Base-by-base conservation (phyloP, 2,797 vertebrate species). In the Syngnathus acus region DNA sequence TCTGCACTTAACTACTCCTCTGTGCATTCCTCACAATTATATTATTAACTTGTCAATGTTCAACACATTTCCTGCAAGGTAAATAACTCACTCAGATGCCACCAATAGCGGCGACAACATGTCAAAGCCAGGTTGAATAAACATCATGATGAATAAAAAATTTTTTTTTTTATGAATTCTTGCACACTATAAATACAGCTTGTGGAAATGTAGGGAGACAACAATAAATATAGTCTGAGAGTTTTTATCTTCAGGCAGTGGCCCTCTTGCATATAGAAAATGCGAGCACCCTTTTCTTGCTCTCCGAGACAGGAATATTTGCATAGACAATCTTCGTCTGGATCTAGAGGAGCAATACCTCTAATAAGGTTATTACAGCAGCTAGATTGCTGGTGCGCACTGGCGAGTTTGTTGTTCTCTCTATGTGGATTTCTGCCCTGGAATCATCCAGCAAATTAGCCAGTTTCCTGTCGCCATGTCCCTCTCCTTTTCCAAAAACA, bases 301-400 rank as follows among this genome's bases (percentile, higher is more conserved):
- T 43, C n/a, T 61, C n/a, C 37, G 8, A 39, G 37, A 39, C 37
- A 40, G 8, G 39, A 61, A 61, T 61, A 21, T 42, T 61, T 43
- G 59, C 59, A 61, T 42, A 61, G 59, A n/a, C 39, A 61, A 43
- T 61, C 59, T 61, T 13, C 13, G 59, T 61, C n/a, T 42, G 39
- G 59, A 61, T 61, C 38, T 61, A 21, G 59, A 61, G 59, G 39
- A 61, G 59, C 19, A 43, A 61, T 42, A 61, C n/a, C 39, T 40
- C 19, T 61, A 61, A 61, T 61, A 21, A 42, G 59, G 59, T 61
- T 42, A 61, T 61, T 61, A 61, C 39, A 21, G 59, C 59, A 42
- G 59, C 39, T 42, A 42, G 19, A 47, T 63, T 63, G 61, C 43
- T 32, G 14, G 23, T 47, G 40, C 45, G 40, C 21, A 10, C 13